Evolutionary conservation across 2,888 invertebrate species (phyloP), one percentile per base, ranked within the genome.

Genomic region (Aplocera efformata): DNA sequence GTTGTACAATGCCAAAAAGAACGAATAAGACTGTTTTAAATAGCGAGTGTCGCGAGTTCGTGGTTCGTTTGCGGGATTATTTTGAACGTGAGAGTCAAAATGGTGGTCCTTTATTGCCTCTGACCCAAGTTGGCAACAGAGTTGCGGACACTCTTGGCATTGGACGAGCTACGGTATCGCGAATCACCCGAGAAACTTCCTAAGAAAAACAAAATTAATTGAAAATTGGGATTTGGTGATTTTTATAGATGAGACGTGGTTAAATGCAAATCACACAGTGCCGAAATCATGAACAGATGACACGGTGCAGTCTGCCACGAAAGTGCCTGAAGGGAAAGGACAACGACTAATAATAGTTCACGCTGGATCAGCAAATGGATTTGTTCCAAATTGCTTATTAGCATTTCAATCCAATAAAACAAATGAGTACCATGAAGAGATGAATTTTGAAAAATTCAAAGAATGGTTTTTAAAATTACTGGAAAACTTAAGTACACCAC

Each of bases 171-270:
- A n/a, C n/a, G n/a, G n/a, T n/a, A n/a, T n/a, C n/a, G n/a, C n/a
- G n/a, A n/a, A n/a, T n/a, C n/a, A n/a, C n/a, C n/a, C n/a, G n/a
- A n/a, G n/a, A n/a, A n/a, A n/a, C n/a, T n/a, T n/a, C n/a, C n/a
- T n/a, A n/a, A n/a, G n/a, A n/a, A n/a, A n/a, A n/a, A n/a, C n/a
- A n/a, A n/a, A n/a, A n/a, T n/a, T n/a, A n/a, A n/a, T n/a, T n/a
- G n/a, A n/a, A n/a, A n/a, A n/a, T n/a, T n/a, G n/a, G n/a, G n/a
- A n/a, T n/a, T n/a, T n/a, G n/a, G n/a, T n/a, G n/a, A n/a, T n/a
- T n/a, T 49, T 54, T 32, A 32, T 42, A 23, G 47, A 49, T 28
- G 48, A 48, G 29, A 54, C 50, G 35, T 51, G 43, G 51, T 26
- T 54, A 8, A 51, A 50, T 27, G 46, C 46, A 8, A 48, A 48